Base-by-base conservation (phyloP, 2,797 vertebrate species). In the Parotocinclus haroldoi region DNA sequence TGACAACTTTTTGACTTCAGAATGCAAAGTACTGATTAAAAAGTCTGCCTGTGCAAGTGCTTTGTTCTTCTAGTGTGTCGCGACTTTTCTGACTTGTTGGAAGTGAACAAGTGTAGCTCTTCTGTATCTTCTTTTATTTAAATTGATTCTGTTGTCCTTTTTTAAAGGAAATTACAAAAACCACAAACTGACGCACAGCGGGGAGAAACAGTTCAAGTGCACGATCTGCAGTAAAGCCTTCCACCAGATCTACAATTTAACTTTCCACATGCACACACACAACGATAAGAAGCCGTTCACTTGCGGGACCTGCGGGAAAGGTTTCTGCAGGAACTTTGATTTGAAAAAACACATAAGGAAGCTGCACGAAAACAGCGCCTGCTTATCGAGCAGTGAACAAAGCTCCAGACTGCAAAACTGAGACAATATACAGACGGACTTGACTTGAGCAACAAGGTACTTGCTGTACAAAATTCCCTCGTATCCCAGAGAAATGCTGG, bases 191-290 rank as follows among this genome's bases (percentile, higher is more conserved):
- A 95, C 93, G 36, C 93, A 95, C 88, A 95, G 93, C 66, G 93
- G 92, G 8, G 93, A 94, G 78, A 95, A 95, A 79, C 93, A 95
- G 81, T 94, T 91, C 80, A 94, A 94, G 72, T 94, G 93, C 62
- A 93, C 89, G 49, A 91, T 94, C 71, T 95, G 93, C 82, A 95
- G 91, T 87, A 94, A 95, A 83, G 93, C 93, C 76, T 95, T 95
- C 79, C 93, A 95, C 77, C 93, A 94, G 85, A 85, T 95, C 79
- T 95, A 95, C 82, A 95, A 95, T 76, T 83, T 95, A 74, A 94
- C 93, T 65, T 95, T 95, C 82, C 93, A 95, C 83, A 95, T 95
- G 93, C 93, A 95, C 86, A 95, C 93, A 40, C 93, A 95, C 87
- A 95, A 93, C 58, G 93, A 95, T 85, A 94, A 94, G 89, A 95